These are phyloP conservation scores for Polylopha cassiicola DNA, from an alignment of 2,888 invertebrate species.

Conservation along the genomic window DNA sequence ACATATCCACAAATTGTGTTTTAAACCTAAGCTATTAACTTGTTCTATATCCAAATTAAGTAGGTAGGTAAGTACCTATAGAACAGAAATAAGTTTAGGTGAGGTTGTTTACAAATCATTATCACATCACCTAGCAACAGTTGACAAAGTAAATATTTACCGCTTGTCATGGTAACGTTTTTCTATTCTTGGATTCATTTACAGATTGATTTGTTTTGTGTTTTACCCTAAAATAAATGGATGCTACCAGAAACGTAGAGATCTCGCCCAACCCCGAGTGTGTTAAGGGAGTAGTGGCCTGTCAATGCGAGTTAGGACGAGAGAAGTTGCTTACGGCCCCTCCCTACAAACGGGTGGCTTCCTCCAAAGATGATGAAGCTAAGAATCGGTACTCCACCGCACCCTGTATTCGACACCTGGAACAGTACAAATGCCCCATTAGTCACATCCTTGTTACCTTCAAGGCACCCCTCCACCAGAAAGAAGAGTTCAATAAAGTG, in stretches of 20 bases:
- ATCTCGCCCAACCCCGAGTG: slow-evolving; percentile 46
- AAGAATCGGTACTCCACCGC: slow-evolving; percentile 55
- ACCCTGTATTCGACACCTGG: slow-evolving; percentile 52
- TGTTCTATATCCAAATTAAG: slow-evolving; percentile 48
- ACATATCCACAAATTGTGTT: slow-evolving; percentile 27
- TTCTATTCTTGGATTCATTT: slow-evolving; percentile 6
- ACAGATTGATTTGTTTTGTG: slow-evolving; percentile 18
- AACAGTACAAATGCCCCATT: slow-evolving; percentile 57
- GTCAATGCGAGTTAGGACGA: slow-evolving; percentile 67
- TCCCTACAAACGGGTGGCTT: slow-evolving; percentile 45
- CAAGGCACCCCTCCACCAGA: slow-evolving; percentile 57
- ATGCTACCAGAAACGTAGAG: slow-evolving; percentile 37
- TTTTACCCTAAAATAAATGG: slow-evolving; percentile 32
- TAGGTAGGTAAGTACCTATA: too few species aligned
- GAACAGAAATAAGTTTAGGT: too few species aligned
- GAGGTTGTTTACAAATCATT: too few species aligned
- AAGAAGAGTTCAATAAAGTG: slow-evolving; percentile 61
- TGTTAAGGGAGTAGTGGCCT: slow-evolving; percentile 44
- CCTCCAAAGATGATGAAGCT: slow-evolving; percentile 39
- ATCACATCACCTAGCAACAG: slow-evolving; percentile 17
- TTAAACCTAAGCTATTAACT: slow-evolving; percentile 59
- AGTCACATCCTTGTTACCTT: slow-evolving; percentile 63
- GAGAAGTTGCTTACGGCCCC: slow-evolving; percentile 68
- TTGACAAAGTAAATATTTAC: slow-evolving; percentile 3
- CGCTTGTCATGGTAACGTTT: slow-evolving; percentile 15